Evolutionary conservation across 2,797 vertebrate species (phyloP).

Genomic region (Epinephelus coioides): DNA sequence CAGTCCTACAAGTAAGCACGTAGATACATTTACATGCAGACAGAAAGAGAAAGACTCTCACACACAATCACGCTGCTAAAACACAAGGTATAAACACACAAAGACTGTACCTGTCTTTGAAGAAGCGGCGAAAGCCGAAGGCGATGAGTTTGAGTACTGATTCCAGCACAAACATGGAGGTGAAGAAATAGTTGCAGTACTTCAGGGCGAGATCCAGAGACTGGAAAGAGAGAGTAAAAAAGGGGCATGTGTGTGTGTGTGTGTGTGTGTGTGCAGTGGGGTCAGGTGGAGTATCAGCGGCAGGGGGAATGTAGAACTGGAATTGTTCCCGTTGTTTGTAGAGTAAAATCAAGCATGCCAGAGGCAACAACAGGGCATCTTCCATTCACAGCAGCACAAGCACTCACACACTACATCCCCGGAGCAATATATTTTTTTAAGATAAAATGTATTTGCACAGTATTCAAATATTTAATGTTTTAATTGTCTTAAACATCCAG

Average conservation of each 20-base stretch:
- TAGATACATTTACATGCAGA: conserved; percentile 3
- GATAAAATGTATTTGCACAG: background rate
- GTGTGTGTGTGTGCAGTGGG: background rate
- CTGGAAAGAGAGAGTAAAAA: conserved; percentile 79
- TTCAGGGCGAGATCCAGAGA: conserved; percentile 96
- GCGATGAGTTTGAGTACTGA: conserved; percentile 95
- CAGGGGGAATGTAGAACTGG: conserved; percentile 21
- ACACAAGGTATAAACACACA: conserved; percentile 14
- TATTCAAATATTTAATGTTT: conserved; percentile 38
- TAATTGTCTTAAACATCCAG: conserved; percentile 10
- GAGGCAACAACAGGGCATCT: conserved; percentile 42
- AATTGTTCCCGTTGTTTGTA: conserved; percentile 57
- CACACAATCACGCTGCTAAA: background rate
- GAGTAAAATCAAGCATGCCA: conserved; percentile 52
- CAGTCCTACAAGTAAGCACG: background rate
- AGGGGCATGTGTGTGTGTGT: conserved; percentile 12
- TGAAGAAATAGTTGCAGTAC: conserved; percentile 99
- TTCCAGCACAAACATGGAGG: conserved; percentile 97
- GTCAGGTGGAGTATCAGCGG: conserved; percentile 12
- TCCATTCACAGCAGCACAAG: conserved; percentile 36
- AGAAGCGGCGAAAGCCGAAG: conserved; percentile 96
- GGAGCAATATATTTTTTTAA: conserved; percentile 22
- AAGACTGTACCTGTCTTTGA: conserved; percentile 94
- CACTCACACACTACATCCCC: conserved; percentile 12
- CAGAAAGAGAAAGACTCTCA: conserved; percentile 19